Base-by-base conservation (phyloP, 1,140 invertebrate species). In the Magallana angulata region DNA sequence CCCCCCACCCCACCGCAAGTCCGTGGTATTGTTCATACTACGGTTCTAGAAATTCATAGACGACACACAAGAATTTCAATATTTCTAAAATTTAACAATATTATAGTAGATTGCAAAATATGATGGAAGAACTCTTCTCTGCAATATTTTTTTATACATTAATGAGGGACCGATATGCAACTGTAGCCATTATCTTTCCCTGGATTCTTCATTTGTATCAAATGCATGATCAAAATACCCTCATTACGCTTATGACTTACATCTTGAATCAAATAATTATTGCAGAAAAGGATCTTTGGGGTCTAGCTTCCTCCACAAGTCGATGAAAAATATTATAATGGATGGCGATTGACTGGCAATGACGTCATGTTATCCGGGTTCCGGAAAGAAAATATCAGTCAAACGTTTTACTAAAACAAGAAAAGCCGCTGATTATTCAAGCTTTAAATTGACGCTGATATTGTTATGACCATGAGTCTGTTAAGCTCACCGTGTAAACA, bases 281-380 rank as follows among this genome's bases (percentile, higher is more conserved):
- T 76, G 68, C 18, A 76, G 14, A 71, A 36, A 76, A 30, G 68
- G 36, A 12, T 11, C 36, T 30, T 76, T 30, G 4, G 12, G 12
- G 68, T 76, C 68, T 30, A 30, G 24, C 24, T 11, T 76, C 24
- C 68, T 76, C 68, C 68, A 64, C 60, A 64, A 76, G 68, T 76
- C 68, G 68, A 76, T 76, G 68, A 76, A 76, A 76, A 76, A 76
- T 48, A 48, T 76, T 76, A 76, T 76, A 76, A 76, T 76, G 68
- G 68, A 76, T 76, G 68, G 68, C 68, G 68, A 76, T 30, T 76
- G 11, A 48, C 24, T 76, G 68, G 68, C 7, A 76, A 76, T 76
- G 68, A 76, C 68, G 68, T 76, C 68, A 76, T 76, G 36, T 12
- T 76, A 76, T 76, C 68, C 68, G 68, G 68, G 68, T 76, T 76